Evolutionary conservation across 2,888 invertebrate species (phyloP).

Genomic region (Buathra laborator): DNA sequence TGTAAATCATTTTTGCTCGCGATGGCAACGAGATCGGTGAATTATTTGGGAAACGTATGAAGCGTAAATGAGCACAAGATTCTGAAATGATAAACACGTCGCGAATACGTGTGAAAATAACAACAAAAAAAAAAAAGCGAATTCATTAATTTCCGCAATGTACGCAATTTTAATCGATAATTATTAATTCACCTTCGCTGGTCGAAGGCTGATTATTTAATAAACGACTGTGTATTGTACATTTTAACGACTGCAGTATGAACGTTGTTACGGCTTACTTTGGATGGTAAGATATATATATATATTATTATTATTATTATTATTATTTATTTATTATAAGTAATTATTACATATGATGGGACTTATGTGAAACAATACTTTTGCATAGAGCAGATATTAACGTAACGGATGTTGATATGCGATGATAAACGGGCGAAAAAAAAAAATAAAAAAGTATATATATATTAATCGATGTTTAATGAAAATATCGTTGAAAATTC

Average conservation of each 20-base stretch:
- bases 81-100: conserved; percentile 6
- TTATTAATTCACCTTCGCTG: conserved; percentile 69
- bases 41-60: conserved; percentile 26
- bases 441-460: neutral
- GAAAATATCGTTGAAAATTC: conserved; percentile 3
- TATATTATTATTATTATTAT: neutral
- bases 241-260: conserved; percentile 52
- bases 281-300: conserved; percentile 17
- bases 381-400: conserved; percentile 56
- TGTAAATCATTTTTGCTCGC: neutral
- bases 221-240: conserved; percentile 55
- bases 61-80: conserved; percentile 26
- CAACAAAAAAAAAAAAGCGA: neutral
- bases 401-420: conserved; percentile 18
- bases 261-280: conserved; percentile 43
- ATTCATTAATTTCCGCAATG: neutral
- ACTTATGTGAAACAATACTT: conserved; percentile 63
- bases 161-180: conserved; percentile 39
- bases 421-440: neutral
- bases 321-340: neutral
- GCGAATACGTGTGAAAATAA: neutral
- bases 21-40: neutral
- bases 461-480: neutral
- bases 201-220: conserved; percentile 66
- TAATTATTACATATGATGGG: conserved; percentile 55